Base-by-base conservation (phyloP, 2,797 vertebrate species). In the Squalus acanthias region DNA sequence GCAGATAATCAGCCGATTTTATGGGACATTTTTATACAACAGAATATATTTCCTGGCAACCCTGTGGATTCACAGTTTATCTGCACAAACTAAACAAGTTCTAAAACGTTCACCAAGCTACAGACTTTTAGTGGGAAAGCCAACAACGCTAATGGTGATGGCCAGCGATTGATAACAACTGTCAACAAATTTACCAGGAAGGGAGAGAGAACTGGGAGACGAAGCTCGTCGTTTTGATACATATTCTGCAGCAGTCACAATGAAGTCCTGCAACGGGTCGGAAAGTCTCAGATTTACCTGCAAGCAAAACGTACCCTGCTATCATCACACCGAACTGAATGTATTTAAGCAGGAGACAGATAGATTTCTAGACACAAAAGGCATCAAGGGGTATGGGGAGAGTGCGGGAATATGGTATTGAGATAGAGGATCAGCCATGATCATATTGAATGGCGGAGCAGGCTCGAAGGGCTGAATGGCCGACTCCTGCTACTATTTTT, bases 231-330 rank as follows among this genome's bases (percentile, higher is more conserved):
- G 67, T 69, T 69, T 39, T n/a, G 17, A 93, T 93, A 93, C 91
- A 93, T 93, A 60, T 93, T 93, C 91, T 69, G 8, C 63, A 10
- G n/a, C 65, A 24, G 65, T 67, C 91, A 93, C 63, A 69, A 67
- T 50, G 82, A 50, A 4, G 63, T 69, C 63, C 39, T 24, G 91
- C 91, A 15, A 24, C 46, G 91, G n/a, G 20, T 57, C 22, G 63
- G n/a, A 69, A 69, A 93, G 91, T 10, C 91, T 93, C 63, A 93
- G 91, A 46, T 93, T 26, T 69, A 24, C 91, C 91, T 93, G 91
- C 8, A 93, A 93, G 9, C 91, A 93, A 93, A 92, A 93, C 7
- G 22, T 69, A 93, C 20, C 91, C n/a, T 24, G 63, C n/a, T 4
- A 22, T 93, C 91, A 93, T 69, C 65, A 93, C n/a, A 93, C 0